Base-by-base conservation (phyloP, 2,113 vertebrate genomes). In the Eudyptes chrysolophus region DNA sequence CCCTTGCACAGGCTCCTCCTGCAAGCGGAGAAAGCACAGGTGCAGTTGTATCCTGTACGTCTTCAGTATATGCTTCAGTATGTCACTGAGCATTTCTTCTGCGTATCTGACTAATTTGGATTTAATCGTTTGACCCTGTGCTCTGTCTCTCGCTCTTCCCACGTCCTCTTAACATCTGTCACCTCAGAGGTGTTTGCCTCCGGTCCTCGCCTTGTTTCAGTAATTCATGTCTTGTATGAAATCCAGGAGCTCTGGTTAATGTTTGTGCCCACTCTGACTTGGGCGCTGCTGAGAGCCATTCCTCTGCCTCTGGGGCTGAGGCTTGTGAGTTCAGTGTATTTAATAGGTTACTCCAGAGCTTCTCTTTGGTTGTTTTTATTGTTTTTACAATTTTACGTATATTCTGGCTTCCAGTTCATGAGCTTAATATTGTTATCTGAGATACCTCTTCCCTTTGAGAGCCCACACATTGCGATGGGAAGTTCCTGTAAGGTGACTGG, bases 31-130 rank as follows among this genome's bases (percentile, higher is more conserved):
- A 14, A 26, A 27, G 44, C 38, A 5, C 13, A 15, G 87, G 7
- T 4, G 1, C 5, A 4, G 1, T 5, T 38, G 16, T 9, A 1
- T 54, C 38, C 52, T 34, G 1, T 7, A 7, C n/a, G 2, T 14
- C 40, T n/a, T 74, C 60, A 27, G 16, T 24, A 1, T 17, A 0
- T 18, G 3, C 34, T 26, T 32, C 36, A 7, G 26, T 3, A 6
- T 32, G 21, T 70, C 76, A 5, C 40, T 2, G 44, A 42, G 9
- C 16, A 1, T 55, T 65, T 66, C 76, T 66, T 42, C 54, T 46
- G 57, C 19, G 3, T 26, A 57, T 65, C 52, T 52, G 40, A 8
- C 40, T 84, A 11, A 26, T 5, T 16, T 34, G 69, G 18, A 16
- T 61, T 38, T 36, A 46, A 65, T 27, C 17, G 0, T 36, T 42